Conservation (phyloP, 2,113 vertebrate species). For the Colinus virginianus region DNA sequence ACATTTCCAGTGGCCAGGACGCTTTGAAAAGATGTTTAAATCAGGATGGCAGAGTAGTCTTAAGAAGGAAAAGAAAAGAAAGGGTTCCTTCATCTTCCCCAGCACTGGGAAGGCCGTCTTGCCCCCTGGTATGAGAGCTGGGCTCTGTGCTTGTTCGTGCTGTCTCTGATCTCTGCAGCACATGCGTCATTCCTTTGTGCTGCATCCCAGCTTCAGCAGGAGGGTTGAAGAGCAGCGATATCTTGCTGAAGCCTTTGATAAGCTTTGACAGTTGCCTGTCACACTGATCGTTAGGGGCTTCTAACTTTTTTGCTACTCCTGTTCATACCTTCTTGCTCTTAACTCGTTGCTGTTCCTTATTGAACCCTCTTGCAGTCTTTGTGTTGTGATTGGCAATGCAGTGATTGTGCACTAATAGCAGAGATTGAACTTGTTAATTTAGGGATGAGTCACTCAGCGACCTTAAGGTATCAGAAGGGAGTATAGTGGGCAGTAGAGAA, state of each 20-base stretch:
- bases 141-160: background rate
- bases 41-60: background rate
- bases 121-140: background rate
- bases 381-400: background rate
- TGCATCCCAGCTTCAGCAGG: background rate
- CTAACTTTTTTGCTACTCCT: background rate
- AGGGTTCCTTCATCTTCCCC: background rate
- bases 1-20: background rate
- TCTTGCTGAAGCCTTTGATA: background rate
- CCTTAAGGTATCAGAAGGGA: background rate
- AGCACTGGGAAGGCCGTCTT: fast-evolving
- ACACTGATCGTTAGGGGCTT: background rate
- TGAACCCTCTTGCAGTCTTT: background rate
- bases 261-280: background rate
- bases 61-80: background rate
- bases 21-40: background rate
- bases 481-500: background rate
- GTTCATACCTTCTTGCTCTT: background rate
- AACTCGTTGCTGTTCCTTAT: background rate
- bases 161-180: background rate
- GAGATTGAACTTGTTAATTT: background rate
- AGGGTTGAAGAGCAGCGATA: background rate
- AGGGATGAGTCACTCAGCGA: background rate
- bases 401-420: too few species aligned
- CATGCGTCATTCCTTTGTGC: fast-evolving